Evolutionary conservation across 2,113 vertebrate genomes (phyloP), one percentile per base, ranked within the genome.

Genomic region (Ornithorhynchus anatinus): DNA sequence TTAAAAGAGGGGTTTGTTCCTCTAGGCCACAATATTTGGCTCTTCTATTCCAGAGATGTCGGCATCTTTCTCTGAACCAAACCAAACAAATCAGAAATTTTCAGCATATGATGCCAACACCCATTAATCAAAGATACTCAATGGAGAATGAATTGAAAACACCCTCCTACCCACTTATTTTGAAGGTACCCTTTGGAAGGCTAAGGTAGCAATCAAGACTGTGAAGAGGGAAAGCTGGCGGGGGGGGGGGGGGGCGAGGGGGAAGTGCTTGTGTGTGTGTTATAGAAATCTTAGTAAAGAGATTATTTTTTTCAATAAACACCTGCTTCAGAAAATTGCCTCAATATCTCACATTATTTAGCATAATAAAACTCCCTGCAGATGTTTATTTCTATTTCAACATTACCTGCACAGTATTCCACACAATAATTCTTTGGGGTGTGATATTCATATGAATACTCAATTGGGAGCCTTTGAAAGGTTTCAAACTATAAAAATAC

Each of bases 301-400:
- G 20, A 52, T 42, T 40, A 40, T 61, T 65, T 42, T 42, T 47
- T 66, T 44, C 39, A 35, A 27, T 22, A 62, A 69, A 54, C 37
- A 51, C 1, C 3, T 20, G 5, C 31, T 72, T 27, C 8, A 32
- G 45, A 19, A 77, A 40, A 39, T 42, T 63, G 69, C 59, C 59
- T 16, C 53, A 32, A 54, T 40, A 13, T 42, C 51, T 51, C 25
- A 37, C 19, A 40, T 53, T 56, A 15, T 5, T 45, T 32, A 74
- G 48, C 11, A 54, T 43, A 36, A 77, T 10, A 14, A 14, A 67
- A 29, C 32, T 23, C 65, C 57, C 19, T 33, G 32, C 61, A 52
- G 19, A 69, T 56, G n/a, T n/a, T 48, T 74, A 29, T 45, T 75
- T 78, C n/a, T 37, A 51, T 42, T 7, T n/a, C 40, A 38, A 65